Evolutionary conservation across 2,888 invertebrate genomes (phyloP).

Genomic region (Erannis defoliaria): DNA sequence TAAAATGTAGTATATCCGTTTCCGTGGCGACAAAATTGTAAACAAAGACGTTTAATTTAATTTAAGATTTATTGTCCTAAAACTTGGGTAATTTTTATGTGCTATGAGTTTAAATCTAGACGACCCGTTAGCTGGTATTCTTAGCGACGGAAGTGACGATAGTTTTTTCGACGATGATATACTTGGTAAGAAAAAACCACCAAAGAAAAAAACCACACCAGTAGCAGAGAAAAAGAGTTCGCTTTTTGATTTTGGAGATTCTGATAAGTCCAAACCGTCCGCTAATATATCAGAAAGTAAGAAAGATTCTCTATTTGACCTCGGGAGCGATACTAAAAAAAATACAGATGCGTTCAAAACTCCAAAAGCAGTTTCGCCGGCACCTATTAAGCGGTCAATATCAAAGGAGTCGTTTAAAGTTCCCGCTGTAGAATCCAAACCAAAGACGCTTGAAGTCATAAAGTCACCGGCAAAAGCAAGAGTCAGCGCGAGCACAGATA

Average conservation of each 20-base stretch:
- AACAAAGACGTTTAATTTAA: constrained; percentile 49
- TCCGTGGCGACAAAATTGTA: constrained; percentile 70
- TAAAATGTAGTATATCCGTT: constrained; percentile 55
- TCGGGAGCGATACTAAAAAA: constrained; percentile 56
- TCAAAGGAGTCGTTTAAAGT: constrained; percentile 69
- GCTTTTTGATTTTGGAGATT: constrained; percentile 71
- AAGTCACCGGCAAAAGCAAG: constrained; percentile 70
- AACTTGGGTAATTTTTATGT: not conserved
- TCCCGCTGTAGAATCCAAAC: constrained; percentile 54
- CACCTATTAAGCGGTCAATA: constrained; percentile 57
- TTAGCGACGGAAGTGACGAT: constrained; percentile 90
- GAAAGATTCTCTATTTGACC: constrained; percentile 59
- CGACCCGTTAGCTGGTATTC: constrained; percentile 88
- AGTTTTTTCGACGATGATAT: constrained; percentile 90
- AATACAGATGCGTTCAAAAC: constrained; percentile 28
- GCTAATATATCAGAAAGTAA: constrained; percentile 48
- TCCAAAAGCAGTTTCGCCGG: constrained; percentile 60
- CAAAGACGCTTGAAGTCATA: constrained; percentile 48
- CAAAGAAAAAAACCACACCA: constrained; percentile 66
- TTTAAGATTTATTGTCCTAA: not conserved
- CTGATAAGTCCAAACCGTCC: constrained; percentile 52
- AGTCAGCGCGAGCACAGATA: constrained; percentile 62
- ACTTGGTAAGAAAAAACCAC: constrained; percentile 74
- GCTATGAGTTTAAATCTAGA: constrained; percentile 87
- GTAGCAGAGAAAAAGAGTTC: constrained; percentile 71